A percentile compares a stretch with the other conserved stretches of the same genome.
Conservation (phyloP, 2,888 invertebrate genomes). For the Chaetogeoica ovagalla region DNA sequence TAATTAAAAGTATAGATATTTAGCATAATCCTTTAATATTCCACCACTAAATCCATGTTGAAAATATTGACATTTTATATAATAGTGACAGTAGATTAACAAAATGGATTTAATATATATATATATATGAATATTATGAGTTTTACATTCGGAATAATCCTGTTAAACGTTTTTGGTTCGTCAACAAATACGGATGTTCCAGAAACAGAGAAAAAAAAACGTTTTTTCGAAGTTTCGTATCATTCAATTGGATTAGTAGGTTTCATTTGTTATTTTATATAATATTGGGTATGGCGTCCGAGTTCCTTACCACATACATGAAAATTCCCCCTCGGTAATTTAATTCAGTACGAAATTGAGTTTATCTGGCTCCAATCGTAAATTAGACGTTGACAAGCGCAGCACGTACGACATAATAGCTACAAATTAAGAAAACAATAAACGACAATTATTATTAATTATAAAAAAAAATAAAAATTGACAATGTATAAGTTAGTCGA, state of each 20-base stretch:
- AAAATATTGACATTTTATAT: constrained; percentile 1
- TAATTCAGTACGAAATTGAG: constrained; percentile 13
- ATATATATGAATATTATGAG: constrained; percentile 10
- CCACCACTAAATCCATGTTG: neutral
- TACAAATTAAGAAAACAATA: neutral
- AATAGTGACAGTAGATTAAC: neutral
- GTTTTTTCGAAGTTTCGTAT: constrained; percentile 4
- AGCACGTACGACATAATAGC: too few relatives aligned
- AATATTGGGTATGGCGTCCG: neutral
- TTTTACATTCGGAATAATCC: neutral
- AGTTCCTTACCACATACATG: constrained; percentile 5
- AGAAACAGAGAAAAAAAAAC: too few relatives aligned
- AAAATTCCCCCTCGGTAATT: constrained; percentile 2
- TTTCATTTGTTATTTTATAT: constrained; percentile 18
- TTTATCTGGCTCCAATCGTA: constrained; percentile 2
- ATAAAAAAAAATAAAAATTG: neutral
- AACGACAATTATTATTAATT: neutral
- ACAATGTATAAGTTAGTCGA: neutral
- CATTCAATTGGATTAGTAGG: constrained; percentile 22
- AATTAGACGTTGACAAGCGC: constrained; percentile 15
- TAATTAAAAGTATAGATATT: neutral
- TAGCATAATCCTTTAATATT: neutral
- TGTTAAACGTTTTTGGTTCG: neutral
- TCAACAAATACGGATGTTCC: neutral
- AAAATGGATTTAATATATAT: too few relatives aligned